Conservation (phyloP, 2,797 vertebrate genomes). For the Eulemur coronatus region DNA sequence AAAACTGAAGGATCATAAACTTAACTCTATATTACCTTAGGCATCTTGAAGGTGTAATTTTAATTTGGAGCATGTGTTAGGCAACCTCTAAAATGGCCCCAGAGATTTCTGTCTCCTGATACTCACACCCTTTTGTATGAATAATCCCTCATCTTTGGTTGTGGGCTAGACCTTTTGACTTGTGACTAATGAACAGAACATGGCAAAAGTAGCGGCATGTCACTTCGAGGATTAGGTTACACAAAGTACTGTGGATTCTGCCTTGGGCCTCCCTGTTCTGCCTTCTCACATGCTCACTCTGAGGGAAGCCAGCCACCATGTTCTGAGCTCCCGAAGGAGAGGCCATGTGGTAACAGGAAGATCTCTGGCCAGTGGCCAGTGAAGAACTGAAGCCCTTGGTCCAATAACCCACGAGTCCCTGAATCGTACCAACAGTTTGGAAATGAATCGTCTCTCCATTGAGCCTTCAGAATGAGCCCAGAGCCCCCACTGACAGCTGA, state of each 20-base stretch:
- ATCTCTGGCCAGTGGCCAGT: neutral
- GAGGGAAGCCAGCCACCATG: neutral
- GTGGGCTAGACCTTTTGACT: constrained; percentile 45
- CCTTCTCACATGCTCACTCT: neutral
- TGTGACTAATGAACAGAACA: constrained; percentile 49
- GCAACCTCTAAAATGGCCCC: neutral
- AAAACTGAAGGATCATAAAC: constrained; percentile 71
- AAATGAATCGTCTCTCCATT: neutral
- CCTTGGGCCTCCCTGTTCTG: neutral
- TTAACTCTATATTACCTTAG: constrained; percentile 34
- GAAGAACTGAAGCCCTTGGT: neutral
- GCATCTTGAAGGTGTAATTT: constrained; percentile 46
- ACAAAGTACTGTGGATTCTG: constrained; percentile 5
- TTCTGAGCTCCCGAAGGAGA: neutral
- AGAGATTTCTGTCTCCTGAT: neutral
- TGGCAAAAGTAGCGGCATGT: constrained; percentile 41
- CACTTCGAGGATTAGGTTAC: constrained; percentile 46
- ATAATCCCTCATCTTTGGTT: neutral
- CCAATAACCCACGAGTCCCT: neutral
- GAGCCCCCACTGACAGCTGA: neutral
- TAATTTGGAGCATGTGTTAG: constrained; percentile 42
- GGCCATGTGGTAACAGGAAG: neutral
- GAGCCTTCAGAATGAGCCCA: neutral
- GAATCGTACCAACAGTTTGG: neutral
- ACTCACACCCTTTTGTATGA: neutral